Evolutionary conservation across 2,113 vertebrate species (phyloP).

Genomic region (Rhabdomys dilectus): DNA sequence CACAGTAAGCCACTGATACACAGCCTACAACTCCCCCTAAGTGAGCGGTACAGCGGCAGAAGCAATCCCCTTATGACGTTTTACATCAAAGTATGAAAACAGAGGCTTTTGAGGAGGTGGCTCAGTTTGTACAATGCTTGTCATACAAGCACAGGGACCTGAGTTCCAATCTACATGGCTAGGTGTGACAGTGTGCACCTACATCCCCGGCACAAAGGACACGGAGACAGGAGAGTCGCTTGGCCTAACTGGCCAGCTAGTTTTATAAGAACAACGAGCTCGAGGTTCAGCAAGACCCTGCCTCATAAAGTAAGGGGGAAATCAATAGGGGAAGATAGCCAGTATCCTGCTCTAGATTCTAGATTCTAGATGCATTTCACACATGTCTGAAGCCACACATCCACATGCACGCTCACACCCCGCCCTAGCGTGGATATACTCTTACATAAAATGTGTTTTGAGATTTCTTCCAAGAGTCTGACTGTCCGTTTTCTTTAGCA

Average conservation of each 20-base stretch:
- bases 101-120: background rate
- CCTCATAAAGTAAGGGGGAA: background rate
- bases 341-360: background rate
- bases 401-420: background rate
- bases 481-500: background rate
- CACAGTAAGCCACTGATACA: background rate
- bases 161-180: background rate
- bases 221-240: background rate
- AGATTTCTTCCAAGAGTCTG: background rate
- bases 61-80: background rate
- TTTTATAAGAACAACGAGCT: background rate
- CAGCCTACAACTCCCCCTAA: background rate
- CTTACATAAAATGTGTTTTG: accelerated
- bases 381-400: background rate
- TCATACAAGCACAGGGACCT: background rate
- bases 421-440: accelerated
- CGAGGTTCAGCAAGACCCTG: background rate
- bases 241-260: background rate
- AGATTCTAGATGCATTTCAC: background rate
- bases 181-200: too few relatives aligned
- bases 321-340: background rate
- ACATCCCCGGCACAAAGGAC: background rate
- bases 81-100: background rate
- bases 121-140: background rate
- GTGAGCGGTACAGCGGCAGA: background rate